Base-by-base conservation (phyloP, 2,113 vertebrate species). In the Brevimyrus niger region DNA sequence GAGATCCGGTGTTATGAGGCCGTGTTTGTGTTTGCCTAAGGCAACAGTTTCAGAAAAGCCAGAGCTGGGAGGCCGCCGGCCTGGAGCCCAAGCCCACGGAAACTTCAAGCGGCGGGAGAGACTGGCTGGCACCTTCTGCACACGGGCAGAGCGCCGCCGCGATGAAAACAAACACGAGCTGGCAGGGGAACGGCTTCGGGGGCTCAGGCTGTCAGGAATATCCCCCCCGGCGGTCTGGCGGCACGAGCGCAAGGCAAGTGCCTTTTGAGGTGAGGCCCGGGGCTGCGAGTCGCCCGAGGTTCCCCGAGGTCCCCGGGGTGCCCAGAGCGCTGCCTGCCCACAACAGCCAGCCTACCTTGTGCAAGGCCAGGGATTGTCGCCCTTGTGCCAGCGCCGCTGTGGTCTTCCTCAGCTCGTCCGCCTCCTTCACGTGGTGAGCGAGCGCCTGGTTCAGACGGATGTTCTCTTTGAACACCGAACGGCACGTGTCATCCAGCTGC, bases 401-500 rank as follows among this genome's bases (percentile, higher is more conserved):
- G 53, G 83, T 88, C 92, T 94, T 97, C 92, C 95, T 93, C 88
- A 96, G 90, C 58, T 91, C 91, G 10, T 95, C 92, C 53, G 92
- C 92, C 91, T 97, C 96, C 90, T 95, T 96, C 51, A 96, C 90
- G 89, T 97, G 95, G 91, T 95, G 92, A 83, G 94, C 91, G 35
- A 97, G 94, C 3, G 94, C 92, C 91, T 96, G 94, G 1, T 91
- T 96, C 90, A 98, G 95, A 89, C 92, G 94, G 85, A 96, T 87
- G 13, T 96, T 97, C 91, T 97, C 96, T 93, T 95, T 97, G 92
- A 97, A 97, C 90, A 97, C 95, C 5, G 94, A 93, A 91, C 93
- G 96, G 15, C 95, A 95, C 50, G 94, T 93, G 19, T 92, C 93
- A 31, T 97, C 96, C 93, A 98, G 88, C 91, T 97, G 96, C 91